Percentiles rank a stretch among this genome's conserved stretches.
phyloP scores from a whole-genome alignment of 1,140 invertebrate species.

The Pseudobourletiella spinata region DNA sequence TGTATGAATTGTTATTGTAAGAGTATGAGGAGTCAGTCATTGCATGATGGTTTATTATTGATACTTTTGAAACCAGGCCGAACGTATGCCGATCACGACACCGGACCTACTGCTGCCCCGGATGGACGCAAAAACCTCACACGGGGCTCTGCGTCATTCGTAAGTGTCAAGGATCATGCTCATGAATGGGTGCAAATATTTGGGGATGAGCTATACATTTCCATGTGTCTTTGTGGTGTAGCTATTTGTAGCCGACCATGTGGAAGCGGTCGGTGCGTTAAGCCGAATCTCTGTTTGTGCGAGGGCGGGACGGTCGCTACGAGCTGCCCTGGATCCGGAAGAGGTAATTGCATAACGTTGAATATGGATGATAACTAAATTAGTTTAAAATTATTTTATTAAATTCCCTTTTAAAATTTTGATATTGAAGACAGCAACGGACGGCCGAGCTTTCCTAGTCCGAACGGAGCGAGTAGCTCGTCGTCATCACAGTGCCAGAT shows the following conservation, averaged over 20 bases:
- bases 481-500: conserved; percentile 45
- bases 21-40: not conserved
- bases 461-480: not conserved
- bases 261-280: conserved; percentile 59
- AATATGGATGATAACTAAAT: no score
- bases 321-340: conserved; percentile 37
- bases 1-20: not conserved
- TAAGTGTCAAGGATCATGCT: conserved; percentile 47
- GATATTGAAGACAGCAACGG: not conserved
- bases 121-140: conserved; percentile 62
- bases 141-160: conserved; percentile 67
- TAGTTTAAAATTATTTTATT: no score
- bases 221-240: no score
- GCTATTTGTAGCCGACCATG: conserved; percentile 68
- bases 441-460: not conserved
- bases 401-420: not conserved
- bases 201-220: conserved; percentile 22
- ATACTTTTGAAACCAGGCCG: conserved; percentile 49
- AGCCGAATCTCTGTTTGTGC: conserved; percentile 73
- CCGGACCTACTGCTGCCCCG: conserved; percentile 67
- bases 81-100: conserved; percentile 64
- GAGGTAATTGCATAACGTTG: conserved; percentile 6
- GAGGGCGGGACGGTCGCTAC: conserved; percentile 50
- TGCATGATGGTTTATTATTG: not conserved
- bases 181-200: not conserved